Conservation (phyloP, 2,113 vertebrate species). For the Poeciliopsis occidentalis region DNA sequence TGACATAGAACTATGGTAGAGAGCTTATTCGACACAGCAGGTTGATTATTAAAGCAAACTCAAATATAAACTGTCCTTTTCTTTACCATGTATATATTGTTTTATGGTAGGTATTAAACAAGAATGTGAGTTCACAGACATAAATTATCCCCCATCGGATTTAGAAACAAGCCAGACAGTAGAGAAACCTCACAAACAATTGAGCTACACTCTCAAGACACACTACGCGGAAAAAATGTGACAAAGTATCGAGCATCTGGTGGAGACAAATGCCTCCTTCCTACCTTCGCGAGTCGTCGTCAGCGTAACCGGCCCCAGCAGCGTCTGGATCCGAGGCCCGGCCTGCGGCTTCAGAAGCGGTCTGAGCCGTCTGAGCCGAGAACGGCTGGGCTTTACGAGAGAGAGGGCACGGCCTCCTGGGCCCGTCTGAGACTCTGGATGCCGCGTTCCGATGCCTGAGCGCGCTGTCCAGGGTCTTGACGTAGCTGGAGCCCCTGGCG, state of each 20-base stretch:
- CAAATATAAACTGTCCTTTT: too few relatives aligned
- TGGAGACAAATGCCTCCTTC: not conserved
- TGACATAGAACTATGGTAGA: too few relatives aligned
- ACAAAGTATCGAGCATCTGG: too few relatives aligned
- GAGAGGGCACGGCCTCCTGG: constrained; percentile 71
- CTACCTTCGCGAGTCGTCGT: constrained; percentile 37
- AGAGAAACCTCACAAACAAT: not conserved
- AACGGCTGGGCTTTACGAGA: constrained; percentile 40
- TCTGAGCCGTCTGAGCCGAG: constrained; percentile 58
- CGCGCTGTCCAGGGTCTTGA: constrained; percentile 93
- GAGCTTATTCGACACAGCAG: too few relatives aligned
- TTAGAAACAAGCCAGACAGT: not conserved
- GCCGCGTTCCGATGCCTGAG: constrained; percentile 83
- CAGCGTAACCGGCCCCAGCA: constrained; percentile 11
- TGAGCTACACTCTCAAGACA: not conserved
- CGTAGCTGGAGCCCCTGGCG: constrained; percentile 91
- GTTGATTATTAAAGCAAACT: too few relatives aligned
- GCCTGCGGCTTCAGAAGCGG: constrained; percentile 46
- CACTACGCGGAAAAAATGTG: not conserved
- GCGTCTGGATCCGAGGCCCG: not conserved
- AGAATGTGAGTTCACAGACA: too few relatives aligned
- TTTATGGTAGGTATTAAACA: too few relatives aligned
- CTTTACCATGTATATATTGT: too few relatives aligned
- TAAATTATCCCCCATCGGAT: too few relatives aligned
- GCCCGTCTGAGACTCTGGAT: constrained; percentile 15